Conservation (phyloP, 2,888 invertebrate species). For the Heliconius erato region DNA sequence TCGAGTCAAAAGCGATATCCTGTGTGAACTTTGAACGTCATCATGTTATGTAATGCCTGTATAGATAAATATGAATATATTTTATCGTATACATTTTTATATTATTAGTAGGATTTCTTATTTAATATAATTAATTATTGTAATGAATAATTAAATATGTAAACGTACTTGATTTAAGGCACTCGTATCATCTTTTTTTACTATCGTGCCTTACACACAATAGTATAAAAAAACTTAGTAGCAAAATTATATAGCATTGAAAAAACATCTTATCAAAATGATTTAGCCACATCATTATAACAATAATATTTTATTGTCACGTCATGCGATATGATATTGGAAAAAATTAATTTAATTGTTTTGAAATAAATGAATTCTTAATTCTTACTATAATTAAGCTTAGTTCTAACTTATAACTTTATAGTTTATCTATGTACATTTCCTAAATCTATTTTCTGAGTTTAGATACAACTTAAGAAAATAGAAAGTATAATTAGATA, state of each 20-base stretch:
- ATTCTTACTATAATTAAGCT: too few species aligned
- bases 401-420: too few species aligned
- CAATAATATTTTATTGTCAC: background rate
- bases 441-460: too few species aligned
- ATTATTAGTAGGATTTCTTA: background rate
- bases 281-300: background rate
- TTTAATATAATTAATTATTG: background rate
- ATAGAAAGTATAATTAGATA: too few species aligned
- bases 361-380: background rate
- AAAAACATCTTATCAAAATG: slow-evolving; percentile 4
- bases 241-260: background rate
- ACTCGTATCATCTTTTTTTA: background rate
- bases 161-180: background rate
- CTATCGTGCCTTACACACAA: background rate
- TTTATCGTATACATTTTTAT: background rate
- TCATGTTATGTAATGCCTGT: background rate
- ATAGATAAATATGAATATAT: background rate
- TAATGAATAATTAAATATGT: background rate
- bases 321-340: background rate
- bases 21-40: background rate
- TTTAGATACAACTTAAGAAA: too few species aligned
- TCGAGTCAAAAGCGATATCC: too few species aligned
- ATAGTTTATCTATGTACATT: too few species aligned
- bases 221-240: background rate
- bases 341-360: background rate